Conservation (phyloP, 1,140 invertebrate genomes). For the Procambarus clarkii region DNA sequence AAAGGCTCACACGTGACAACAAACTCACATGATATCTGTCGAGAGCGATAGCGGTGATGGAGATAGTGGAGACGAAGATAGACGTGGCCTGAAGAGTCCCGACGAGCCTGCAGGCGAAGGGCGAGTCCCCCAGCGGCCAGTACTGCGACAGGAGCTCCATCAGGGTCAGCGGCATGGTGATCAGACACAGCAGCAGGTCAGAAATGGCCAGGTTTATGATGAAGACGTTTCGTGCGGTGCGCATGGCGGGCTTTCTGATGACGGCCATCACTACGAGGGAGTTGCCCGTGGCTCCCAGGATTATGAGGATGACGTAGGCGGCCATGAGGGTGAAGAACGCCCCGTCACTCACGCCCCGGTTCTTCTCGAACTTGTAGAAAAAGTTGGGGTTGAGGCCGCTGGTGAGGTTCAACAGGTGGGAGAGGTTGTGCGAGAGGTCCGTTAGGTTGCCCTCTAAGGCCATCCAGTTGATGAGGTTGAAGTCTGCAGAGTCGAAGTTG, state of each 20-base stretch:
- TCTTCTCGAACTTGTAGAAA: slow-evolving; percentile 74
- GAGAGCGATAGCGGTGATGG: slow-evolving; percentile 83
- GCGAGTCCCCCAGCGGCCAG: slow-evolving; percentile 83
- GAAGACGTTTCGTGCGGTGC: slow-evolving; percentile 90
- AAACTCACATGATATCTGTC: slow-evolving; percentile 84
- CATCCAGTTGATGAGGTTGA: not conserved
- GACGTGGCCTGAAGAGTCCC: slow-evolving; percentile 73
- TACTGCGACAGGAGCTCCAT: slow-evolving; percentile 87
- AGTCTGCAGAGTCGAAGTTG: not conserved
- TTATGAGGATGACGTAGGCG: slow-evolving; percentile 84
- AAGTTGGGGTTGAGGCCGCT: slow-evolving; percentile 60
- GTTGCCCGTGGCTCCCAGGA: slow-evolving; percentile 87
- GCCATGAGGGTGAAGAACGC: slow-evolving; percentile 82
- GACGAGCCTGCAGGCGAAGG: slow-evolving; percentile 86
- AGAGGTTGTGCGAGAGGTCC: slow-evolving; percentile 52
- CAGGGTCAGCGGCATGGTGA: slow-evolving; percentile 91
- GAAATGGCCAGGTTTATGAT: slow-evolving; percentile 92
- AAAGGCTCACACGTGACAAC: no score
- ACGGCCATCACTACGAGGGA: slow-evolving; percentile 87
- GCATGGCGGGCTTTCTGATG: slow-evolving; percentile 86
- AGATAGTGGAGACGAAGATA: no score
- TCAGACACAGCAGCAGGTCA: slow-evolving; percentile 89
- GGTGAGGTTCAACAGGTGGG: slow-evolving; percentile 63
- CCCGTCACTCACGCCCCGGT: slow-evolving; percentile 82
- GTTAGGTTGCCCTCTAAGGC: not conserved